Evolutionary conservation across 1,140 invertebrate species (phyloP).

Genomic region (Eulimnadia texana): DNA sequence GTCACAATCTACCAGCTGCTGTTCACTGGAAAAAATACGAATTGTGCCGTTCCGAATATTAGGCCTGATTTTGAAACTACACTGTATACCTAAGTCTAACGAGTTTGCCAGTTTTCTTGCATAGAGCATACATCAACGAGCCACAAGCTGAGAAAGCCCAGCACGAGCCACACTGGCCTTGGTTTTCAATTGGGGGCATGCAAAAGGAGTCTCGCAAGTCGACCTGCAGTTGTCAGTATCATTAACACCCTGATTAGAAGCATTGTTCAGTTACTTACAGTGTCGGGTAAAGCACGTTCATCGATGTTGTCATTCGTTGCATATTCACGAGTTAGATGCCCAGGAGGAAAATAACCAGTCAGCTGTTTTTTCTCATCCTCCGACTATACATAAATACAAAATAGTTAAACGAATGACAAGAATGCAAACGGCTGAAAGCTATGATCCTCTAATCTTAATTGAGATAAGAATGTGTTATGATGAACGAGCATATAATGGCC

Average conservation of each 20-base stretch:
- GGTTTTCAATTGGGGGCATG: slow-evolving; percentile 1
- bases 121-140: background rate
- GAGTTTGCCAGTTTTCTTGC: background rate
- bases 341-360: too few species aligned
- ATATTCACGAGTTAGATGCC: too few species aligned
- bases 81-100: background rate
- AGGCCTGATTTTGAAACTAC: background rate
- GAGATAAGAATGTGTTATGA: too few species aligned
- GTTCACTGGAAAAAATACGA: background rate
- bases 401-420: too few species aligned
- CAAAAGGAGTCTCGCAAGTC: background rate
- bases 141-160: slow-evolving; percentile 9
- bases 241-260: too few species aligned
- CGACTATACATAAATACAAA: too few species aligned
- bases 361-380: too few species aligned
- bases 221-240: background rate
- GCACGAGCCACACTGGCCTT: slow-evolving; percentile 1
- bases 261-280: background rate
- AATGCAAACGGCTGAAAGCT: too few species aligned
- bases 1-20: slow-evolving; percentile 5
- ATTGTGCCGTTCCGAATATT: background rate
- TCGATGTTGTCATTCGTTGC: background rate
- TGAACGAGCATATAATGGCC: too few species aligned
- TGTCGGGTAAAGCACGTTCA: background rate
- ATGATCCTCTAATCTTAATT: too few species aligned